Evolutionary conservation across 2,113 vertebrate genomes (phyloP).

Genomic region (Tapirus terrestris): DNA sequence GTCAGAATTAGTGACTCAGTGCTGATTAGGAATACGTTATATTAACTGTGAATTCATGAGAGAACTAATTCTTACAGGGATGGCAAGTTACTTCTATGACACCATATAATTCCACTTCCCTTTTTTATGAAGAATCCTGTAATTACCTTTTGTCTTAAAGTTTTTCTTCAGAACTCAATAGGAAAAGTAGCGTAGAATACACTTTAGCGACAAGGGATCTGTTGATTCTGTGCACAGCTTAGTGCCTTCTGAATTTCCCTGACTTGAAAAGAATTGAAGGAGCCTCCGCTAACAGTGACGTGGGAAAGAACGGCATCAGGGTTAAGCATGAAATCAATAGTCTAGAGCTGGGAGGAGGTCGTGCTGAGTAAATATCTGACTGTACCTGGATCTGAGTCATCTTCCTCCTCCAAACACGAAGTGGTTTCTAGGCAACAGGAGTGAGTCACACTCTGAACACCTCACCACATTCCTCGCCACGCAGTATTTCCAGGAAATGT

Average conservation of each 20-base stretch:
- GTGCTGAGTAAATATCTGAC: not conserved
- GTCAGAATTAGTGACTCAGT: conserved; percentile 18
- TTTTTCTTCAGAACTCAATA: not conserved
- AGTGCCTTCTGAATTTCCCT: not conserved
- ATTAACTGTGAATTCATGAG: not conserved
- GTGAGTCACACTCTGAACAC: conserved; percentile 6
- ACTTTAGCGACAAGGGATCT: not conserved
- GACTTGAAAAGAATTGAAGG: not conserved
- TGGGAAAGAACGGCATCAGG: not conserved
- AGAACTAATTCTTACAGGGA: not conserved
- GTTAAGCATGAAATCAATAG: not conserved
- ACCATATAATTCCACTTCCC: not conserved
- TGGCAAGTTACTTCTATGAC: not conserved
- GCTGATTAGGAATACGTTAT: not conserved
- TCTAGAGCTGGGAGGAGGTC: not conserved
- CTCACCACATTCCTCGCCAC: not conserved
- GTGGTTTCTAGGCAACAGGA: conserved; percentile 61
- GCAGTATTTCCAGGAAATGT: conserved; percentile 68
- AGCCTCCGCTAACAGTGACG: not conserved
- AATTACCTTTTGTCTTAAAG: not conserved
- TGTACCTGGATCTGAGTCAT: conserved; percentile 26
- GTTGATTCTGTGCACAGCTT: not conserved
- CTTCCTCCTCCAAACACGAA: conserved; percentile 13
- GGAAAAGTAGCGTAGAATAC: not conserved
- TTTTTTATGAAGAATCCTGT: not conserved